Percentiles rank a stretch among this genome's conserved stretches.
Conservation (phyloP, 2,888 invertebrate genomes). For the Crepidodera aurea region DNA sequence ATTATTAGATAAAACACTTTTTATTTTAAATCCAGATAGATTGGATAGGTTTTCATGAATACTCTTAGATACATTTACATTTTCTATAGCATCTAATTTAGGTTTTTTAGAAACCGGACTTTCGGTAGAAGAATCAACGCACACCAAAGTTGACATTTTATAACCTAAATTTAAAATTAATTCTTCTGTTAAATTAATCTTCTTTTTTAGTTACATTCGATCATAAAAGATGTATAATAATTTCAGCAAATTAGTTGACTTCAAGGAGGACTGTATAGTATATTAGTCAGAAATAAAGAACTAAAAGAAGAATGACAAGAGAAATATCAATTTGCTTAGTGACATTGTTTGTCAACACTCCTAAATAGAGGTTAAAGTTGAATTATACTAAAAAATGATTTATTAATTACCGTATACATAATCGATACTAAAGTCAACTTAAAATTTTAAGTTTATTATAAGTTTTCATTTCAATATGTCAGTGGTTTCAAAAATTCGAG, state of each 20-base stretch:
- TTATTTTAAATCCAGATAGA: constrained; percentile 73
- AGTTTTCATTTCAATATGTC: constrained; percentile 46
- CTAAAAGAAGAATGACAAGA: too few species aligned
- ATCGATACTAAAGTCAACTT: neutral
- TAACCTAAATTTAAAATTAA: neutral
- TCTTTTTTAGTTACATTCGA: too few species aligned
- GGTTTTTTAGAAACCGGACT: constrained; percentile 39
- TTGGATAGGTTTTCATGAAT: constrained; percentile 58
- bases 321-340: too few species aligned
- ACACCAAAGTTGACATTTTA: constrained; percentile 17
- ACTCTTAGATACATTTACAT: constrained; percentile 22
- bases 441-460: neutral
- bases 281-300: too few species aligned
- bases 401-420: neutral
- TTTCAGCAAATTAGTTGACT: too few species aligned
- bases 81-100: constrained; percentile 39
- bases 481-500: constrained; percentile 77
- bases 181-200: neutral
- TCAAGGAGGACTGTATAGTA: too few species aligned
- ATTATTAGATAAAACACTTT: constrained; percentile 75
- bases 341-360: too few species aligned
- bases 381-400: too few species aligned
- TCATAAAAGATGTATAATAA: too few species aligned
- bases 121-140: constrained; percentile 21
- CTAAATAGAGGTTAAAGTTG: too few species aligned